Base-by-base conservation (phyloP, 2,888 invertebrate genomes). In the Pogonocherus hispidulus region DNA sequence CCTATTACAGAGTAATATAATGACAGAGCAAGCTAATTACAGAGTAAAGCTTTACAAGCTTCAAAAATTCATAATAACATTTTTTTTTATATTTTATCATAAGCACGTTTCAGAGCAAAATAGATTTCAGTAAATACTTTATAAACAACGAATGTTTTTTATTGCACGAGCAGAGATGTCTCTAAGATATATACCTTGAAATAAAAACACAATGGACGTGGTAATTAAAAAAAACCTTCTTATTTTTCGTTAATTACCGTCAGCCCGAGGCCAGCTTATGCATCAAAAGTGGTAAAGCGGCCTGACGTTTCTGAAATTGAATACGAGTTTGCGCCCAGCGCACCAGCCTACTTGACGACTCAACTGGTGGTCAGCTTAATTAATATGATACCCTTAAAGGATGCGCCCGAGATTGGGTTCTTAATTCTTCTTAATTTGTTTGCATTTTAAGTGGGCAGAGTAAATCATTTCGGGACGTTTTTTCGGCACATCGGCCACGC, bases 351-450 rank as follows among this genome's bases (percentile, higher is more conserved):
- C 32, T 52, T 52, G 52, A 52, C 52, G 52, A 52, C 52, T 52
- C 32, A 52, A 52, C 52, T 52, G 52, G 52, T 52, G 52, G 52
- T 52, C 52, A 52, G 19, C 32, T 32, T 52, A 52, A 32, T 52
- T 52, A 52, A 52, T 52, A 52, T 52, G 52, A 52, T 52, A 32
- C 32, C 18, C 52, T 32, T 52, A 32, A 52, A 52, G 27, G 27
- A 52, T 32, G 18, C 19, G 18, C 32, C 18, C 20, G 22, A 52
- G 52, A 52, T 18, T 32, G 18, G 16, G 16, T 52, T 18, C 52
- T 32, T 32, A 52, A 32, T 52, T 52, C 27, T 32, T 32, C 52
- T 52, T 52, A 52, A 52, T 52, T 52, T 52, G 52, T 32, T 52
- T 52, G 52, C 52, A 52, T 32, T 18, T 52, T 52, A 52, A 52